Evolutionary conservation across 2,888 invertebrate genomes (phyloP).

Genomic region (Eustalomyia histrio): DNA sequence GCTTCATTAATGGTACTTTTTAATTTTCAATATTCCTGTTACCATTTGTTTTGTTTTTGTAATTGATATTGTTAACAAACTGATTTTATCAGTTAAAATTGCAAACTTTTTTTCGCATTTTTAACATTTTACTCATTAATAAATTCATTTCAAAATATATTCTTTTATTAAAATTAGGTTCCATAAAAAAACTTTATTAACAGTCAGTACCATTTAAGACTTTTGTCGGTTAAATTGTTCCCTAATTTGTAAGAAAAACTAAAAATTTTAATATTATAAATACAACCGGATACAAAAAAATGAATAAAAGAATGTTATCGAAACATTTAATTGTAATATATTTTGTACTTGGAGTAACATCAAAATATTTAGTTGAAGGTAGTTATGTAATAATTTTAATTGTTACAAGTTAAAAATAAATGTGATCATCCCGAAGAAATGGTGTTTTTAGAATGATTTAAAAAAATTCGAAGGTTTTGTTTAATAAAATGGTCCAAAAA

Average conservation of each 20-base stretch:
- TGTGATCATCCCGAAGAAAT: too few relatives aligned
- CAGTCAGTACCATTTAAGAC: constrained; percentile 43
- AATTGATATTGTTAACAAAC: constrained; percentile 48
- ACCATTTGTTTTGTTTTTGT: constrained; percentile 15
- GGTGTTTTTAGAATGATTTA: too few relatives aligned
- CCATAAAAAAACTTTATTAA: constrained; percentile 5
- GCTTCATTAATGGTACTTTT: constrained; percentile 27
- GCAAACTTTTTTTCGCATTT: constrained; percentile 23
- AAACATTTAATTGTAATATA: background rate
- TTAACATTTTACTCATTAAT: constrained; percentile 20
- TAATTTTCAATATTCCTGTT: constrained; percentile 18
- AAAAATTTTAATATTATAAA: background rate
- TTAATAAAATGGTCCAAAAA: too few relatives aligned
- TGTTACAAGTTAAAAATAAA: too few relatives aligned
- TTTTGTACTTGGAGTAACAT: background rate
- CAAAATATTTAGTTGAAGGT: background rate
- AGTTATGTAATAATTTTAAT: background rate
- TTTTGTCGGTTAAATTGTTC: constrained; percentile 30
- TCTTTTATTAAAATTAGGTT: constrained; percentile 33
- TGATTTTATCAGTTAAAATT: constrained; percentile 57
- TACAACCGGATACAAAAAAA: background rate
- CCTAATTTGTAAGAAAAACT: background rate
- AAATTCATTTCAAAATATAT: background rate
- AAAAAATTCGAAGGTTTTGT: too few relatives aligned
- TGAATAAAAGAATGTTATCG: background rate